These are phyloP conservation scores for Odontamblyopus lacepedii DNA, from an alignment of 2,797 vertebrate genomes.

Conservation along the genomic window DNA sequence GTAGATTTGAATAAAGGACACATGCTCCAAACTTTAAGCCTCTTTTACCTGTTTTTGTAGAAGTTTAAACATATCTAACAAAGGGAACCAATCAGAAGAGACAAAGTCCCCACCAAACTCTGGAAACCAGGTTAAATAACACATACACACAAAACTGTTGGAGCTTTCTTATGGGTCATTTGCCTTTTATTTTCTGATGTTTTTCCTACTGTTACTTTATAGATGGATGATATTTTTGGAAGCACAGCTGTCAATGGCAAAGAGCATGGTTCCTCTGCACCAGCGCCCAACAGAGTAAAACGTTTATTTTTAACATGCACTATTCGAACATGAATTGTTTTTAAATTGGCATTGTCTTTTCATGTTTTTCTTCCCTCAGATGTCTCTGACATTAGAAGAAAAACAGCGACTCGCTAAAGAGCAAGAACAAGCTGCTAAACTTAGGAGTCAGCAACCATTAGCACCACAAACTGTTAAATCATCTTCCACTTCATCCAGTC, in stretches of 20 bases:
- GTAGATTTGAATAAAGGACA: not conserved
- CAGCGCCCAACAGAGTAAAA: constrained; percentile 83
- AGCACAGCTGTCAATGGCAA: constrained; percentile 81
- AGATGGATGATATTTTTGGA: constrained; percentile 91
- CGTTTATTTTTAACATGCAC: not conserved
- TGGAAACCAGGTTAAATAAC: constrained; percentile 82
- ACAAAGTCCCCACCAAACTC: constrained; percentile 75
- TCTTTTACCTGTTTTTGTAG: constrained; percentile 47
- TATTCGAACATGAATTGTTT: not conserved
- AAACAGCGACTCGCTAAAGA: constrained; percentile 97
- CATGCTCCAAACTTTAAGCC: not conserved
- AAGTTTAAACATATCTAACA: constrained; percentile 87
- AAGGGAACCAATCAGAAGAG: constrained; percentile 83
- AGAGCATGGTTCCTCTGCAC: constrained; percentile 82
- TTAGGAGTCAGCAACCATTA: constrained; percentile 92
- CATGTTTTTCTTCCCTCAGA: constrained; percentile 63
- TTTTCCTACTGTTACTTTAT: constrained; percentile 20
- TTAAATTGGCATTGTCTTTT: constrained; percentile 2
- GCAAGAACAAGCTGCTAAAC: constrained; percentile 94
- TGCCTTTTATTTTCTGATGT: not conserved
- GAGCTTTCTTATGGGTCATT: not conserved
- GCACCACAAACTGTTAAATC: constrained; percentile 83
- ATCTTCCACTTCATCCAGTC: constrained; percentile 71
- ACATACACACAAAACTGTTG: not conserved
- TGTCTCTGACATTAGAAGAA: constrained; percentile 94